Evolutionary conservation across 2,797 vertebrate genomes (phyloP).

Genomic region (Xenopus petersii): DNA sequence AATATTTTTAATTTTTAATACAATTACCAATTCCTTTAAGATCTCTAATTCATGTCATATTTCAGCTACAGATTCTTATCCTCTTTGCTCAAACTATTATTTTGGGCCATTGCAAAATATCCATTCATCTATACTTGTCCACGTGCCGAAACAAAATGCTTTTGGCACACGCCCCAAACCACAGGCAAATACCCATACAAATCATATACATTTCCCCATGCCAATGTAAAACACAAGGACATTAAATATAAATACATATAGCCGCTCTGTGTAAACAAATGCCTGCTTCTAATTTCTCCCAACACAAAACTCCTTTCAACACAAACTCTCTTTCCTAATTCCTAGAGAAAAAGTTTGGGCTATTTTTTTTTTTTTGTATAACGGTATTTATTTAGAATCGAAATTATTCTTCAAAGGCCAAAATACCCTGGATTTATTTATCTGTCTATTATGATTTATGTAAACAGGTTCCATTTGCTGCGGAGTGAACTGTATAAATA

Average conservation of each 20-base stretch:
- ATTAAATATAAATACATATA: conserved; percentile 6
- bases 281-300: neutral
- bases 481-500: conserved; percentile 18
- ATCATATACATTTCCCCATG: neutral
- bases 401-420: conserved; percentile 17
- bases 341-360: conserved; percentile 12
- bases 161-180: too few species aligned
- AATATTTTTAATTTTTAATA: too few species aligned
- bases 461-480: conserved; percentile 24
- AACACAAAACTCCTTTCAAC: neutral
- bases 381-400: conserved; percentile 13
- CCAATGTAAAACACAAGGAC: neutral
- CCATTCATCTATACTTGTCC: too few species aligned
- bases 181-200: neutral
- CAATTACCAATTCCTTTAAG: too few species aligned
- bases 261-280: neutral
- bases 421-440: neutral
- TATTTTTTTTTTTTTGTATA: conserved; percentile 1
- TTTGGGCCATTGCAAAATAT: too few species aligned
- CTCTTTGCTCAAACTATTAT: too few species aligned
- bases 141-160: too few species aligned
- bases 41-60: too few species aligned
- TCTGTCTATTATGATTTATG: neutral
- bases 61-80: too few species aligned
- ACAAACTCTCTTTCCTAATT: conserved; percentile 2